These are phyloP conservation scores for Microcebus murinus DNA, from an alignment of 2,113 vertebrate genomes.

Conservation along the genomic window DNA sequence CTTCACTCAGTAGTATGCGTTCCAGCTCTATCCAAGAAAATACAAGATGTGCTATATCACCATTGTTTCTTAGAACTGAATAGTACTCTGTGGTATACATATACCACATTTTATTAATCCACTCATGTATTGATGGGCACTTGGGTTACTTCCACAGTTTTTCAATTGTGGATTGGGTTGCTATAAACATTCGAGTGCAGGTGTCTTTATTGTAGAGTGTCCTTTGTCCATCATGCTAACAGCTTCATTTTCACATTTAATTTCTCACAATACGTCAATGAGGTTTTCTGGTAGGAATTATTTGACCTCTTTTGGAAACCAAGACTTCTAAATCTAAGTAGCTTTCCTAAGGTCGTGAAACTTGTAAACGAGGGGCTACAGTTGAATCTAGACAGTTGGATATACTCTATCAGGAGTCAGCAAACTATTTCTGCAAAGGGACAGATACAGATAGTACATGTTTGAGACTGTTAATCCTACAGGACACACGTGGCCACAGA, in stretches of 20 bases:
- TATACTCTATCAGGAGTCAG: accelerated
- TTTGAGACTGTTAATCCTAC: not conserved
- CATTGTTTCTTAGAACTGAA: too few relatives aligned
- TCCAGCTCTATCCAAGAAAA: too few relatives aligned
- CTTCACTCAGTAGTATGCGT: too few relatives aligned
- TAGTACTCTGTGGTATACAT: too few relatives aligned
- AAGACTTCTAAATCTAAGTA: not conserved
- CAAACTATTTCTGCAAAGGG: not conserved
- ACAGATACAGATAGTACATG: not conserved
- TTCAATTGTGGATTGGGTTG: too few relatives aligned
- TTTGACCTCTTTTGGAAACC: not conserved
- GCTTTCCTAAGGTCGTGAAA: not conserved
- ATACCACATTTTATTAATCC: too few relatives aligned
- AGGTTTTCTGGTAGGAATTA: not conserved
- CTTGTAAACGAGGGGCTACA: too few relatives aligned
- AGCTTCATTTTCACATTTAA: not conserved
- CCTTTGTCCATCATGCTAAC: accelerated
- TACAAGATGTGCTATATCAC: too few relatives aligned
- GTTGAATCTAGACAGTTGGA: not conserved
- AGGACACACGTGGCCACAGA: not conserved
- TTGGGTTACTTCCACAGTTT: too few relatives aligned
- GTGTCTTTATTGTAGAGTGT: too few relatives aligned
- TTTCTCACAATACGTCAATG: not conserved
- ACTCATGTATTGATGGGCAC: too few relatives aligned
- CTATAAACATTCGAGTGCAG: too few relatives aligned